phyloP scores from a whole-genome alignment of 2,113 vertebrate species.

The Castor canadensis region DNA sequence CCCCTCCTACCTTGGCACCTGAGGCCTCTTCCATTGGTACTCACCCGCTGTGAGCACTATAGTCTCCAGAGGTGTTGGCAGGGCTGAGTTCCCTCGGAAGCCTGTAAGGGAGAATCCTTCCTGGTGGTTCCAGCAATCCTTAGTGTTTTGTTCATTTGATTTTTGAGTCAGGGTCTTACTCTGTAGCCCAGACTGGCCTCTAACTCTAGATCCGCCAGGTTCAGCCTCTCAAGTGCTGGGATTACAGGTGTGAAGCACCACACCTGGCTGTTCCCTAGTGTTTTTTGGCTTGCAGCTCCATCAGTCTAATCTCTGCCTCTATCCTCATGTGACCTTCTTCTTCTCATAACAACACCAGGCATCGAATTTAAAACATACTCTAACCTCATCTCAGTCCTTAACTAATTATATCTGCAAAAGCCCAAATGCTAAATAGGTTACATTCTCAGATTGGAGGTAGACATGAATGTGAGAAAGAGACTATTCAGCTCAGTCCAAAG shows the following conservation, averaged over 20 bases:
- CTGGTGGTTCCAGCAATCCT: background rate
- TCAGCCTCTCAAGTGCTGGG: background rate
- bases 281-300: too few species aligned
- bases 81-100: background rate
- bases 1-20: background rate
- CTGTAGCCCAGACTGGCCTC: background rate
- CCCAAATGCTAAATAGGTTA: background rate
- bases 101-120: rapidly evolving
- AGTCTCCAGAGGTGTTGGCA: background rate
- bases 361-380: background rate
- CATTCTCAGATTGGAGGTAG: background rate
- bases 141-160: background rate
- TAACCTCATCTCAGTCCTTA: background rate
- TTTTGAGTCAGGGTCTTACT: background rate
- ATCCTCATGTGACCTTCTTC: background rate
- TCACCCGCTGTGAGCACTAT: background rate
- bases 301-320: background rate
- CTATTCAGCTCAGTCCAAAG: background rate
- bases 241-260: background rate
- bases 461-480: background rate
- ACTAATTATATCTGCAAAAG: background rate
- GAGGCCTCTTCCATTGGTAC: background rate
- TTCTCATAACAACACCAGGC: background rate
- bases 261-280: background rate
- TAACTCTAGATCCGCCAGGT: background rate